Percentiles rank a stretch among this genome's conserved stretches.
Conservation (phyloP, 2,888 invertebrate species). For the Drosophila fulvimacula region DNA sequence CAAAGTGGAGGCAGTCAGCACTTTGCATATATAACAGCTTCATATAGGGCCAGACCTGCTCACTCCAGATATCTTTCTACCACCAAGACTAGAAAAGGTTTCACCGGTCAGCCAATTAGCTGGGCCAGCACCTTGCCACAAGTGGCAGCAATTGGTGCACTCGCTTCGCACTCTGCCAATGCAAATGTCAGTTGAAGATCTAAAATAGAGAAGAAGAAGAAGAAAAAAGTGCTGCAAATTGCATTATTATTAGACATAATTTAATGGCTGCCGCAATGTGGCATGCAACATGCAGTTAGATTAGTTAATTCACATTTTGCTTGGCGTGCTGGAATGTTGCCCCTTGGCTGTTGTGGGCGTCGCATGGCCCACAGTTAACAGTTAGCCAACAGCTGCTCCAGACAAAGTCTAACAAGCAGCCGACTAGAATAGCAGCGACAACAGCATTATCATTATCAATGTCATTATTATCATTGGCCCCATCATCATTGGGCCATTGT, state of each 20-base stretch:
- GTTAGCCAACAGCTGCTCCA: constrained; percentile 38
- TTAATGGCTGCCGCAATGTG: constrained; percentile 59
- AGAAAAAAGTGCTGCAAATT: constrained; percentile 48
- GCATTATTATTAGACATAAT: constrained; percentile 69
- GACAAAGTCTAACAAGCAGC: constrained; percentile 65
- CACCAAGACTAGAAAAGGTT: not conserved
- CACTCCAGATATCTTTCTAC: not conserved
- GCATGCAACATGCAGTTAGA: constrained; percentile 77
- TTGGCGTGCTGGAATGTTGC: constrained; percentile 65
- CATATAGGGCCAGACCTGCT: not conserved
- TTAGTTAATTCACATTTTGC: constrained; percentile 55
- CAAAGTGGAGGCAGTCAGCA: not conserved
- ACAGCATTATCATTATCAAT: constrained; percentile 14
- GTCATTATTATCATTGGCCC: constrained; percentile 10
- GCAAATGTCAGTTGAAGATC: constrained; percentile 52
- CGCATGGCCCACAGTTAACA: constrained; percentile 47
- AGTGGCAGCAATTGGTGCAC: constrained; percentile 33
- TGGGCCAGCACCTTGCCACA: constrained; percentile 43
- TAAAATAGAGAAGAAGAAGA: not conserved
- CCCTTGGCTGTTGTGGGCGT: constrained; percentile 49
- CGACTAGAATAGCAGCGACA: constrained; percentile 13
- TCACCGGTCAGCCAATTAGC: constrained; percentile 21
- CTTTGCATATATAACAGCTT: not conserved
- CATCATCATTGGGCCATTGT: constrained; percentile 33
- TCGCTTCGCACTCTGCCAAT: constrained; percentile 20